Conservation (phyloP, 2,797 vertebrate species). For the Eulemur albifrons region DNA sequence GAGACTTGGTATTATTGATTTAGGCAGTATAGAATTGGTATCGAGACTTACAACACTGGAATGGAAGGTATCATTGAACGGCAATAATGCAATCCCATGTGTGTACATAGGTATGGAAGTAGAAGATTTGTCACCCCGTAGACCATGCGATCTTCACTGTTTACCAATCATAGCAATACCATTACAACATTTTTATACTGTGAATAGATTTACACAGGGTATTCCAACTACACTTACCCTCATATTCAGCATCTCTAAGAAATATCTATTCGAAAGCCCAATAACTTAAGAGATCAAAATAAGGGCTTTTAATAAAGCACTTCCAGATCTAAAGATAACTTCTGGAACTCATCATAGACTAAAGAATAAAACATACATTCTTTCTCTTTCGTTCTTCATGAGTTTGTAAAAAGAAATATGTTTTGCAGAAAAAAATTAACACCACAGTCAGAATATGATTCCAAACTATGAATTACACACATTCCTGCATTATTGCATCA, state of each 20-base stretch:
- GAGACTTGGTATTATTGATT: neutral
- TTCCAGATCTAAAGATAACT: conserved; percentile 32
- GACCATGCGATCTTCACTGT: neutral
- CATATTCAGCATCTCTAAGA: neutral
- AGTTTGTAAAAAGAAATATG: neutral
- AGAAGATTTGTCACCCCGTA: neutral
- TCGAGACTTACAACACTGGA: neutral
- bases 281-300: neutral
- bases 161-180: neutral
- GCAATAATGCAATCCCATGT: conserved; percentile 82
- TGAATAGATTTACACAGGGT: neutral
- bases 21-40: neutral
- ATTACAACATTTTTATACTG: neutral
- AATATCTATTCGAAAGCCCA: neutral
- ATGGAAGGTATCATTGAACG: conserved; percentile 85
- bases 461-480: conserved; percentile 77
- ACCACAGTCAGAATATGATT: conserved; percentile 26
- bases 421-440: neutral
- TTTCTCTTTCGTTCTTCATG: neutral
- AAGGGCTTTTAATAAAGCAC: neutral
- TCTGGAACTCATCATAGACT: neutral
- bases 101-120: conserved; percentile 69
- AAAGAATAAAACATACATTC: neutral
- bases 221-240: neutral
- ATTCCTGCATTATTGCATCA: conserved; percentile 84